Evolutionary conservation across 2,888 invertebrate genomes (phyloP).

Genomic region (Agrilus cyanescens): DNA sequence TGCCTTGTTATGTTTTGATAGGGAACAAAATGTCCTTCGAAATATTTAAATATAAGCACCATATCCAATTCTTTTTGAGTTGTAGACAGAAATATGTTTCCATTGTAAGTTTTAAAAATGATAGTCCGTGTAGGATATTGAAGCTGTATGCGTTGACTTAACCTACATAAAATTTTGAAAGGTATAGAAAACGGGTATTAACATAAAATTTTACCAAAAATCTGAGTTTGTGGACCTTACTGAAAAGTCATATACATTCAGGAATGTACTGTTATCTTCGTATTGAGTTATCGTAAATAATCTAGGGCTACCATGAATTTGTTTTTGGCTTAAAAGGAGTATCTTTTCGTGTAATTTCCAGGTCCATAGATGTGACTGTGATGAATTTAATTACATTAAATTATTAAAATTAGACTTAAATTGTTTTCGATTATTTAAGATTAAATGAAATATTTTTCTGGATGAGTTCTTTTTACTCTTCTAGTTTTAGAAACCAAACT

Average conservation of each 20-base stretch:
- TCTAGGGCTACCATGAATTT: constrained; percentile 9
- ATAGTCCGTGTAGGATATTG: constrained; percentile 20
- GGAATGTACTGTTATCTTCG: constrained; percentile 13
- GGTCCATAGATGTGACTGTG: constrained; percentile 20
- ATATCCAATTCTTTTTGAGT: constrained; percentile 21
- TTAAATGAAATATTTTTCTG: too few relatives aligned
- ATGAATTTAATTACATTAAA: background rate
- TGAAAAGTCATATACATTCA: constrained; percentile 30
- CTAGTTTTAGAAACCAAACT: too few relatives aligned
- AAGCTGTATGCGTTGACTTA: constrained; percentile 24
- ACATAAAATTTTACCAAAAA: constrained; percentile 25
- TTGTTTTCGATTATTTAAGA: too few relatives aligned
- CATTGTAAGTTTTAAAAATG: constrained; percentile 20
- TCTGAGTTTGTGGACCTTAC: constrained; percentile 17
- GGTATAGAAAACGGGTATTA: constrained; percentile 1
- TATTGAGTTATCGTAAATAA: constrained; percentile 15
- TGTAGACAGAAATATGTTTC: constrained; percentile 24
- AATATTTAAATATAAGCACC: constrained; percentile 24
- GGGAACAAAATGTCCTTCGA: constrained; percentile 19
- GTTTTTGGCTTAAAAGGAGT: constrained; percentile 17
- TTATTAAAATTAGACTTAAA: too few relatives aligned
- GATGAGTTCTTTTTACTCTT: too few relatives aligned
- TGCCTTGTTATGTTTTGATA: constrained; percentile 22
- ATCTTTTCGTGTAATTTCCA: constrained; percentile 21
- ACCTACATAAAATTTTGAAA: constrained; percentile 17